Base-by-base conservation (phyloP, 2,797 vertebrate species). In the Adelosebastes latens region DNA sequence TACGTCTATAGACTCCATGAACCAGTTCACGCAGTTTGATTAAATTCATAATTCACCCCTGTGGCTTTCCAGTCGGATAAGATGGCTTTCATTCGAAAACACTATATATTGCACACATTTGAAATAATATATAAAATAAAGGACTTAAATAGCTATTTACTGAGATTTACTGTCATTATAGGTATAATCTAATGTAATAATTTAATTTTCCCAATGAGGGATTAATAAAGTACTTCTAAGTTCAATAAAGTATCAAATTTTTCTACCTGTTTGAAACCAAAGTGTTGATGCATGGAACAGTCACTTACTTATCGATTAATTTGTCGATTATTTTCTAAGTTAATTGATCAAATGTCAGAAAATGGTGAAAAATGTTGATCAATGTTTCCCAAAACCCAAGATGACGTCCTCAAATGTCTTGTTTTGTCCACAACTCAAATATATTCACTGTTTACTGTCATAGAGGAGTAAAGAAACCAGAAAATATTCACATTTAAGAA, bases 21-120 rank as follows among this genome's bases (percentile, higher is more conserved):
- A 92, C 88, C 87, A 88, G 80, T 93, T 93, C 69, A 80, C 24
- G 2, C 83, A 27, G 42, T 86, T 86, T 86, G 75, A 86, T 90
- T 85, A 83, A 74, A 90, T 83, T 81, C 53, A 80, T 79, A 77
- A 75, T 81, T 90, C 66, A 69, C 8, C 67, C 66, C 22, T 64
- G 22, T 61, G 59, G 71, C 1, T 2, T 49, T 66, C 29, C n/a
- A 42, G 14, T 72, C 16, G 5, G 39, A 78, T 75, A 13, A 69
- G 49, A 76, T 31, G 55, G 11, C 11, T 71, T 75, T 52, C 10
- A 46, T 63, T 60, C 0, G 8, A 56, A 39, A 64, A 70, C 2
- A 46, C 9, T 4, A 14, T 58, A 34, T 66, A 60, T 56, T 71
- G 2, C 8, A 36, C 69, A 64, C 16, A 75, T 73, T 59, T 34